These are phyloP conservation scores for Otis tarda DNA, from an alignment of 2,113 vertebrate species.

Conservation along the genomic window DNA sequence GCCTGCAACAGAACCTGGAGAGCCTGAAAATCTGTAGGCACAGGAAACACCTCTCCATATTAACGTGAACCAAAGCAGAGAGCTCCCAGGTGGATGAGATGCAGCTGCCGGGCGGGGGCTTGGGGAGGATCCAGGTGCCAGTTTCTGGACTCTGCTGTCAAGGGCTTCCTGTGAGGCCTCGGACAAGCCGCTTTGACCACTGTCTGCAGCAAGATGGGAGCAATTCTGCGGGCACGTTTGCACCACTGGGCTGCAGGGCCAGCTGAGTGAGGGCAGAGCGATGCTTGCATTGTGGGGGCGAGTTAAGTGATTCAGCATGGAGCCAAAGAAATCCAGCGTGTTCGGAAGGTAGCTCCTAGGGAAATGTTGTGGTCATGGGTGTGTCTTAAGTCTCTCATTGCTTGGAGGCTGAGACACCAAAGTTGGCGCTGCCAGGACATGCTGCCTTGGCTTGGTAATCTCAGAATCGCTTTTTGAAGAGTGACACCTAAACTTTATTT, in stretches of 20 bases:
- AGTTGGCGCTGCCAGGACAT: not conserved
- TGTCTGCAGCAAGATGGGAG: rapidly evolving
- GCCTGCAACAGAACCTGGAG: not conserved
- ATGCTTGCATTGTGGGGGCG: rapidly evolving
- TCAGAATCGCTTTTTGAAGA: not conserved
- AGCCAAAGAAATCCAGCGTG: not conserved
- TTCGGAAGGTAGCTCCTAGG: not conserved
- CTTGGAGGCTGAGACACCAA: not conserved
- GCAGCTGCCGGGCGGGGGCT: not conserved
- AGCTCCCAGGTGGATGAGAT: not conserved
- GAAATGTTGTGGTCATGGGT: not conserved
- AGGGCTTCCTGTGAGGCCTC: not conserved
- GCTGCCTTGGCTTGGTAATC: not conserved
- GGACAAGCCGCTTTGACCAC: rapidly evolving
- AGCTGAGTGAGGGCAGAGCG: rapidly evolving
- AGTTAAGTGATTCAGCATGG: not conserved
- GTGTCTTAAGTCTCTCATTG: not conserved
- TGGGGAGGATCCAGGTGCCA: not conserved
- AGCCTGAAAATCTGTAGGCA: not conserved
- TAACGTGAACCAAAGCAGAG: not conserved
- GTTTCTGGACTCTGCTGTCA: not conserved
- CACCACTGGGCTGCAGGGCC: not conserved
- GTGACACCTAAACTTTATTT: not conserved
- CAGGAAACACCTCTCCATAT: not conserved
- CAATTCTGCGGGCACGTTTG: rapidly evolving